Percentiles rank a stretch among this genome's conserved stretches.
Conservation (phyloP, 2,797 vertebrate genomes). For the Allobates femoralis region DNA sequence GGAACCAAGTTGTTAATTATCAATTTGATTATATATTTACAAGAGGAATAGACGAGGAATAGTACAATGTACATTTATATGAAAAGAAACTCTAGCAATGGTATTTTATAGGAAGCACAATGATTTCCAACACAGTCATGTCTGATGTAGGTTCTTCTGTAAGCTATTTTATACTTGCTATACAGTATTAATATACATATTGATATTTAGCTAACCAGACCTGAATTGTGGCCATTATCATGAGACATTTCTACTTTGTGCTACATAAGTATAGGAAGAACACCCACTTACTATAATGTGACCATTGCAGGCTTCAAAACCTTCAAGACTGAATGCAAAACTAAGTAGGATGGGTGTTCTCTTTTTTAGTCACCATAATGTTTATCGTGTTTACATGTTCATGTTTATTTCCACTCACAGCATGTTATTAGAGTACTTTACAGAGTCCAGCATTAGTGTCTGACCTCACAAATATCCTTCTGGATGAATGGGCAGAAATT, state of each 20-base stretch:
- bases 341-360: not conserved
- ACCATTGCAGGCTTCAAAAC: not conserved
- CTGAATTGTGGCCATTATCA: not conserved
- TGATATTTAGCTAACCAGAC: not conserved
- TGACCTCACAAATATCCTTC: too few species aligned
- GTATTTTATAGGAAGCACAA: too few species aligned
- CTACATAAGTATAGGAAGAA: not conserved
- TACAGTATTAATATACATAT: not conserved
- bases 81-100: too few species aligned
- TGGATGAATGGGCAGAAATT: too few species aligned
- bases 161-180: not conserved
- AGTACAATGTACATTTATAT: too few species aligned
- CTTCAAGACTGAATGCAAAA: not conserved
- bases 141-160: not conserved
- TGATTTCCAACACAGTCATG: too few species aligned
- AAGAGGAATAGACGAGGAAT: too few species aligned
- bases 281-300: not conserved
- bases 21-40: too few species aligned
- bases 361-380: not conserved
- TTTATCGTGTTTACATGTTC: too few species aligned
- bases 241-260: not conserved
- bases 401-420: not conserved
- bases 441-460: too few species aligned
- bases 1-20: too few species aligned
- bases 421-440: not conserved